A percentile compares a stretch with the other conserved stretches of the same genome.
Conservation (phyloP, 2,113 vertebrate species). For the Paracanthobrama guichenoti region DNA sequence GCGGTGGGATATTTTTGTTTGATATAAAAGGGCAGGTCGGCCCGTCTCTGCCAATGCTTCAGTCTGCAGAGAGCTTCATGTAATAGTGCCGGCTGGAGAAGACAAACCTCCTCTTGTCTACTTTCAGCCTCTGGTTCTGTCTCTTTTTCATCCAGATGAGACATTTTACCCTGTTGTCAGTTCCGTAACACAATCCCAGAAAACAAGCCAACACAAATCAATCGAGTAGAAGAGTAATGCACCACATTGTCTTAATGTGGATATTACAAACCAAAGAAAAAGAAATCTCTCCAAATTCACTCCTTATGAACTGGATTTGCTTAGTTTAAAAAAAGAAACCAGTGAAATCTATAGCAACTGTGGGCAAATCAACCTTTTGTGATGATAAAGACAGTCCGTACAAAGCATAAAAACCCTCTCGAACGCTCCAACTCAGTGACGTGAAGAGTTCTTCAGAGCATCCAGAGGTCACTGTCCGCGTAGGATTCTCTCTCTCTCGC, state of each 20-base stretch:
- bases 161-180: constrained; percentile 77
- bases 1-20: constrained; percentile 40
- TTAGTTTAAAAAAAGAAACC: constrained; percentile 45
- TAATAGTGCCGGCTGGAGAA: constrained; percentile 35
- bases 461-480: constrained; percentile 78
- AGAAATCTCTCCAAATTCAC: constrained; percentile 51
- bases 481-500: constrained; percentile 74
- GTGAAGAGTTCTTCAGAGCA: constrained; percentile 66
- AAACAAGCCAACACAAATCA: constrained; percentile 41
- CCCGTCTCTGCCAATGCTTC: constrained; percentile 59
- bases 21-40: constrained; percentile 55
- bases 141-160: constrained; percentile 27
- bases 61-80: constrained; percentile 50
- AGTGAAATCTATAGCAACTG: constrained; percentile 63
- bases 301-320: constrained; percentile 41
- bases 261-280: constrained; percentile 53
- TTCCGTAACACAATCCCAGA: constrained; percentile 61
- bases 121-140: constrained; percentile 45
- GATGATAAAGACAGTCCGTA: constrained; percentile 48
- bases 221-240: constrained; percentile 29
- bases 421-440: constrained; percentile 64
- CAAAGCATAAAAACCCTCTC: constrained; percentile 57
- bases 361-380: constrained; percentile 60
- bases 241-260: constrained; percentile 53
- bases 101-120: constrained; percentile 49